Evolutionary conservation across 2,888 invertebrate genomes (phyloP).

Genomic region (Buathra laborator): DNA sequence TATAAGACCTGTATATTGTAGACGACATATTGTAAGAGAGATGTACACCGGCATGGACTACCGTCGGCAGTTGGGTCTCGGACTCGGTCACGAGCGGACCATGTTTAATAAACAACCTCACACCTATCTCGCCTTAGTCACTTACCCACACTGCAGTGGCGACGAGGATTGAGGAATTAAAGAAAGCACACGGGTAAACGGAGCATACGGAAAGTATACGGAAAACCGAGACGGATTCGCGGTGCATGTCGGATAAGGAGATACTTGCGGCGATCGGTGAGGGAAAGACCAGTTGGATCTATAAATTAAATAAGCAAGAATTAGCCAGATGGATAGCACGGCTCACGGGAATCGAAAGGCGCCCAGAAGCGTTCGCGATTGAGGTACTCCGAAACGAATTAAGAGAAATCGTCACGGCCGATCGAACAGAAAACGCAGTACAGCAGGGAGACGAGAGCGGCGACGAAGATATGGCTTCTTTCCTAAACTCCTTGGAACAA

Average conservation of each 20-base stretch:
- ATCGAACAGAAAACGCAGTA: background rate
- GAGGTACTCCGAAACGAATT: slow-evolving; percentile 21
- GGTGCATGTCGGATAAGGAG: slow-evolving; percentile 5
- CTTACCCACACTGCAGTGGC: slow-evolving; percentile 26
- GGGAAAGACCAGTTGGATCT: slow-evolving; percentile 33
- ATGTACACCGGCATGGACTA: no score
- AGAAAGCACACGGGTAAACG: slow-evolving; percentile 24
- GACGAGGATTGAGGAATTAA: slow-evolving; percentile 39
- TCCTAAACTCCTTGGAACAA: slow-evolving; percentile 40
- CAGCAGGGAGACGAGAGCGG: background rate
- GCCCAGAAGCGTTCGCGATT: background rate
- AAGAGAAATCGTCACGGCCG: background rate
- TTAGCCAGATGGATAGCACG: slow-evolving; percentile 23
- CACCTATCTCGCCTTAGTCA: background rate
- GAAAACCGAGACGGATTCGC: background rate
- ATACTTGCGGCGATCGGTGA: slow-evolving; percentile 8
- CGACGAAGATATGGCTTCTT: slow-evolving; percentile 37
- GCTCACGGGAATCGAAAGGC: slow-evolving; percentile 13
- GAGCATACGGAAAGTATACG: background rate
- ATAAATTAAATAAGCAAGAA: slow-evolving; percentile 25
- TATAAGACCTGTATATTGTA: no score
- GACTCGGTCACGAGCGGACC: slow-evolving; percentile 7
- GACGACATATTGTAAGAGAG: no score
- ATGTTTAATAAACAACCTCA: background rate
- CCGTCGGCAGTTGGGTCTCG: background rate